Percentiles rank a stretch among this genome's conserved stretches.
phyloP scores from a whole-genome alignment of 2,113 vertebrate genomes.

The Struthidea cinerea region DNA sequence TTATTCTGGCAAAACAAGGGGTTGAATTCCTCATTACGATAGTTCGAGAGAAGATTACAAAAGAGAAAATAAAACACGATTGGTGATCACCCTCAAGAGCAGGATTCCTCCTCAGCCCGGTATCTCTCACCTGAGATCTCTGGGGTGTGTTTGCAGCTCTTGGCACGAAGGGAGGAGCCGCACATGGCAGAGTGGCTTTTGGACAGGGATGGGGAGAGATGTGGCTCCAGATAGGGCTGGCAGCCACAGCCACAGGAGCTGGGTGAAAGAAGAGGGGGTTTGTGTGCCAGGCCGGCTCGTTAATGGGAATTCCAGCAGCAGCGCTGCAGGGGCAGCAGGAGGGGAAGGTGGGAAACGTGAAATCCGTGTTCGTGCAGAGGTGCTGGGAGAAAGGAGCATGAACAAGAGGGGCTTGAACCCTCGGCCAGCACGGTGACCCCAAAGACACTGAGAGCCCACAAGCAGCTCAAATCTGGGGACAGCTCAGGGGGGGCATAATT shows the following conservation, averaged over 20 bases:
- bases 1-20: conserved; percentile 33
- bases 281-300: not conserved
- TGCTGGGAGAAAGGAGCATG: not conserved
- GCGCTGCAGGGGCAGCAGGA: not conserved
- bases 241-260: not conserved
- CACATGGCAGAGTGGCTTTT: not conserved
- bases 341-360: not conserved
- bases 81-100: not conserved
- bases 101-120: not conserved
- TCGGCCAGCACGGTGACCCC: not conserved
- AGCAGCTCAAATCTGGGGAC: not conserved
- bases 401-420: not conserved
- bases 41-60: not conserved
- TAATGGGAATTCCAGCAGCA: not conserved
- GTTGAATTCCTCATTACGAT: not conserved
- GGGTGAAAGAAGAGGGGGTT: not conserved
- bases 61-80: not conserved
- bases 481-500: not conserved
- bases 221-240: not conserved
- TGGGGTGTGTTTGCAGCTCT: not conserved
- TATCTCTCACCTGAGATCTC: conserved; percentile 11
- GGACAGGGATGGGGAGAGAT: not conserved
- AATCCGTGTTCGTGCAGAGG: not conserved
- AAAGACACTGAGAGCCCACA: not conserved
- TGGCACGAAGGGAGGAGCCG: not conserved